Conservation (phyloP, 2,113 vertebrate genomes). For the Ochotona princeps region DNA sequence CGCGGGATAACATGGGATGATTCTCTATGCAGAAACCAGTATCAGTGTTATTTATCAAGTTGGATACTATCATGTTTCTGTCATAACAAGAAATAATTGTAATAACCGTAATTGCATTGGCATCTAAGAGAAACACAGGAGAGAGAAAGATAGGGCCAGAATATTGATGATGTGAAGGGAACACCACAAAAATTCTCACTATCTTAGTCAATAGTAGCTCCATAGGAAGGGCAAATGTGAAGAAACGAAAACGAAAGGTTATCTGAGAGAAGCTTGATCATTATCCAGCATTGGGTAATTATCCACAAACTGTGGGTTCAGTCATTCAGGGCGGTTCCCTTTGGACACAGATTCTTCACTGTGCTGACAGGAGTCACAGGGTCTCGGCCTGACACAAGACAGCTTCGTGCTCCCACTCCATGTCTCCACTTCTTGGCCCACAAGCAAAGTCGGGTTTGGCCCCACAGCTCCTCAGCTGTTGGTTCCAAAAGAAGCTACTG, state of each 20-base stretch:
- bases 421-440: not conserved
- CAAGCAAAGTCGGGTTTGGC: not conserved
- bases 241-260: not conserved
- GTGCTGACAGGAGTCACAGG: not conserved
- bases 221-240: not conserved
- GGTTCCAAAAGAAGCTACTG: not conserved
- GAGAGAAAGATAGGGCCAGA: not conserved
- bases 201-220: not conserved
- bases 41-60: not conserved
- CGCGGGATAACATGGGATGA: not conserved
- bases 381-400: not conserved
- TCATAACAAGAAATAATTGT: not conserved
- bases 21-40: not conserved
- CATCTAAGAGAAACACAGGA: not conserved
- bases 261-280: not conserved
- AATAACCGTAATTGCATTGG: not conserved
- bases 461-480: not conserved
- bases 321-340: not conserved
- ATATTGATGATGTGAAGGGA: not conserved
- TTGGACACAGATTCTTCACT: not conserved
- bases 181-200: not conserved
- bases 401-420: not conserved
- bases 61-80: not conserved
- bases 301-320: too few relatives aligned
- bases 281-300: not conserved